Evolutionary conservation across 2,888 invertebrate species (phyloP).

Genomic region (Leptura quadrifasciata): DNA sequence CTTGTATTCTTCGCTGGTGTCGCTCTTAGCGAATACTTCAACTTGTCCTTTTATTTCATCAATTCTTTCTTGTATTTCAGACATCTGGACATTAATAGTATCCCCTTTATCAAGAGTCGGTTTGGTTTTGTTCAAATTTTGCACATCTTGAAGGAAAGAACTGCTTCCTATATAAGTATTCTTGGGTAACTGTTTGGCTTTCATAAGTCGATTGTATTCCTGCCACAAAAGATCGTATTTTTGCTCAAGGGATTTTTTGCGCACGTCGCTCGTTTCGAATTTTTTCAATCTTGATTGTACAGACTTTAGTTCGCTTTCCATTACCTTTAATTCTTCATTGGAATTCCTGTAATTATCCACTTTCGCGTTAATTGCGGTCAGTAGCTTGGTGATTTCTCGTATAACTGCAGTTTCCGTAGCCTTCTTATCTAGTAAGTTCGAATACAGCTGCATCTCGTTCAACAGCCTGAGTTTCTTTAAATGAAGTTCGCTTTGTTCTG

Average conservation of each 20-base stretch:
- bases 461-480: constrained; percentile 11
- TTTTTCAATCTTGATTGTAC: constrained; percentile 26
- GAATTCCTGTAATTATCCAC: constrained; percentile 15
- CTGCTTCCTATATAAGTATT: constrained; percentile 32
- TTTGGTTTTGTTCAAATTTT: constrained; percentile 23
- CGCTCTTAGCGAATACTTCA: constrained; percentile 37
- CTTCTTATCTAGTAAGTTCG: constrained; percentile 13
- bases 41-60: constrained; percentile 28
- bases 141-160: constrained; percentile 24
- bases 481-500: constrained; percentile 13
- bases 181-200: constrained; percentile 22
- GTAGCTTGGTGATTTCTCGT: constrained; percentile 11
- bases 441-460: constrained; percentile 12
- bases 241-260: constrained; percentile 8
- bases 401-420: constrained; percentile 19
- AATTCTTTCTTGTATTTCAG: constrained; percentile 39
- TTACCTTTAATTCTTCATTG: constrained; percentile 24
- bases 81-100: not conserved
- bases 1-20: constrained; percentile 46
- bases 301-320: constrained; percentile 29
- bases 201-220: constrained; percentile 10
- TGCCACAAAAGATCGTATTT: constrained; percentile 14
- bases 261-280: not conserved
- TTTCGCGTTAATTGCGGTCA: constrained; percentile 8
- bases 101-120: not conserved